Base-by-base conservation (phyloP, 2,888 invertebrate species). In the Notocelia uddmanniana region DNA sequence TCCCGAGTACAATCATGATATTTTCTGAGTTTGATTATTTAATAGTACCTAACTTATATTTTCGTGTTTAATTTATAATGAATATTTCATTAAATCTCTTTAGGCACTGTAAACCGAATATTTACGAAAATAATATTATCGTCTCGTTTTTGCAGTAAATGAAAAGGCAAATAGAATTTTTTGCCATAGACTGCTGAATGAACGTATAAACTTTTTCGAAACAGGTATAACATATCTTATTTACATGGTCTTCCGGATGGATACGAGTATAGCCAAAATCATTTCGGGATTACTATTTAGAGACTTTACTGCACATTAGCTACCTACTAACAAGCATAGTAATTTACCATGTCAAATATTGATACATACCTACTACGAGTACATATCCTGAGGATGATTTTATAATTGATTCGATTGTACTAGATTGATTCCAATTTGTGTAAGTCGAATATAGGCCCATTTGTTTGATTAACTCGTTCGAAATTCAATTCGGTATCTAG, bases 1-100 rank as follows among this genome's bases (percentile, higher is more conserved):
- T 64, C 58, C 58, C 69, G 60, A 73, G 73, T 71, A 68, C 57
- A 74, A 76, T 62, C 23, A 18, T 37, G 23, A 15, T 34, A 26
- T 45, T 54, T 50, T 21, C 55, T 23, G 55, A 71, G 21, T 52
- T 26, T 23, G 59, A 34, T 55, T 41, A 48, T 45, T 68, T 37
- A 31, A 59, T 26, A 62, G 37, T 10, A 64, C 54, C n/a, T 34
- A 18, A 37, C n/a, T 34, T 23, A 37, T 0, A 41, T 19, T 50
- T 31, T 31, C 13, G 31, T 62, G 50, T 34, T 19, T 50, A 34
- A 34, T 50, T 34, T 50, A 2, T 31, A 10, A 31, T 2, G 13
- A 26, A n/a, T 2, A 31, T 18, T 19, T 50, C 8, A 26, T 26
- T 31, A 62, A 62, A 45, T 23, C 3, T 23, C n/a, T 60, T 5